Evolutionary conservation across 1,140 invertebrate species (phyloP), one percentile per base, ranked within the genome.

Genomic region (Leptinotarsa undecemlineata): DNA sequence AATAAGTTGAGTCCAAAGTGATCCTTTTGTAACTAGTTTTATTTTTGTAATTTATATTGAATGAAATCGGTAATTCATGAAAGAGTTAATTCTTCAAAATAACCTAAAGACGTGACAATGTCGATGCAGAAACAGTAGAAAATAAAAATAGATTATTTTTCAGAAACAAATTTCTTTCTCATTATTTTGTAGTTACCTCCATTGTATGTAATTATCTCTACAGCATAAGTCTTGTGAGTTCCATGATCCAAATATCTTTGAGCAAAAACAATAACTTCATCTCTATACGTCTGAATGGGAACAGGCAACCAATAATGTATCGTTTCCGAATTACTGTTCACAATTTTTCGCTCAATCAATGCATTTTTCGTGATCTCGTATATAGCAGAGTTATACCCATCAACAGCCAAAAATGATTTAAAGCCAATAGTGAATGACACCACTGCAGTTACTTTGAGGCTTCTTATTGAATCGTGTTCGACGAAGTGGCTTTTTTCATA

Each of bases 131-230:
- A 42, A 42, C 8, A 42, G 0, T 42, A 11, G 2, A 42, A 42
- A 33, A 48, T 48, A 19, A 62, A 4, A 48, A 21, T 48, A 19
- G 8, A 72, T 23, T 1, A 4, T 1, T 42, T 66, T 73, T 48
- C 48, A 66, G 23, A 68, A 4, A 23, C 1, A 33, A 33, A 5
- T 42, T 26, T 26, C 1, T 11, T 68, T 74, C 62, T 11, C 33
- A 42, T 42, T 42, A 42, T 42, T 42, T 42, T 11, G 33, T 42
- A 11, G 33, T 63, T 23, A 33, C 74, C 64, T 3, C 86, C 87
- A 74, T 88, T 85, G 83, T 87, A 88, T 3, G 86, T 81, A 0
- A 89, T 81, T 33, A 86, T 80, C 75, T 88, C 87, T n/a, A 88
- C 67, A 6, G 84, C 80, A 15, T 82, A 76, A 8, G 86, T 76